Conservation (phyloP, 2,113 vertebrate genomes). For the Vanacampus margaritifer region DNA sequence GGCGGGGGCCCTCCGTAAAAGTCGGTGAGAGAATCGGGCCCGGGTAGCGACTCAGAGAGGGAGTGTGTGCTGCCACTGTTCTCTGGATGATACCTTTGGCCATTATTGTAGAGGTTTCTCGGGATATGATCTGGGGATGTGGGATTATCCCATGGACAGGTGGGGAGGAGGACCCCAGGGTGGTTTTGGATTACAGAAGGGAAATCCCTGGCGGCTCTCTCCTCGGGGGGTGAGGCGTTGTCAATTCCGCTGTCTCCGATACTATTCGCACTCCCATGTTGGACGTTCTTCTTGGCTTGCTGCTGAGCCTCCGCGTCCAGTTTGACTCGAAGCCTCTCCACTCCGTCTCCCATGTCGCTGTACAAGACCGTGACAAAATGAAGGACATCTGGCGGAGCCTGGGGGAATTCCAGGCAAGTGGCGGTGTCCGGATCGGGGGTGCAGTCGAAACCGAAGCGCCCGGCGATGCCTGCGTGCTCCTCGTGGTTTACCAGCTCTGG, state of each 20-base stretch:
- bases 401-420: constrained; percentile 91
- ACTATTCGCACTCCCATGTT: constrained; percentile 81
- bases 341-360: constrained; percentile 85
- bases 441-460: constrained; percentile 86
- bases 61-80: constrained; percentile 48
- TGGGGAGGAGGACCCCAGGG: constrained; percentile 73
- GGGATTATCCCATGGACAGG: constrained; percentile 77
- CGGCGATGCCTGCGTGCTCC: constrained; percentile 85
- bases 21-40: constrained; percentile 55
- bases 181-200: constrained; percentile 77
- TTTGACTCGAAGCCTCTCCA: constrained; percentile 83
- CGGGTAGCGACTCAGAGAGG: constrained; percentile 66
- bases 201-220: constrained; percentile 82
- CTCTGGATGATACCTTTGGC: constrained; percentile 43
- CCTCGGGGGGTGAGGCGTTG: constrained; percentile 83
- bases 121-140: constrained; percentile 57
- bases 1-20: constrained; percentile 74
- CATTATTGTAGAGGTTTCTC: constrained; percentile 67
- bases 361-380: constrained; percentile 92
- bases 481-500: constrained; percentile 86
- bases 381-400: constrained; percentile 82
- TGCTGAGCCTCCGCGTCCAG: constrained; percentile 82
- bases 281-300: constrained; percentile 73
- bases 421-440: constrained; percentile 85
- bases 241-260: constrained; percentile 92